Conservation (phyloP, 2,888 invertebrate genomes). For the Quadroppia sp. region DNA sequence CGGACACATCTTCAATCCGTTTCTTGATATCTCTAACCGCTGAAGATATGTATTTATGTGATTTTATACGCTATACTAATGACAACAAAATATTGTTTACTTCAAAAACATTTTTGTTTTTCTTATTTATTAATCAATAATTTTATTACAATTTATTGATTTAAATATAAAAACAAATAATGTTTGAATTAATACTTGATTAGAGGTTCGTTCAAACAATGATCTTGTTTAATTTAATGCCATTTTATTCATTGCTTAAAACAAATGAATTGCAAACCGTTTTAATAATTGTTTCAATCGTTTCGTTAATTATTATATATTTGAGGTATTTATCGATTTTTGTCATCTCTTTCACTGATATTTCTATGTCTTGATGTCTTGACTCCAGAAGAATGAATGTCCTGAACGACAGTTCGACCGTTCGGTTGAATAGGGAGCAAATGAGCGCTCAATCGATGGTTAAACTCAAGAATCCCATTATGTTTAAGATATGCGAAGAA, state of each 20-base stretch:
- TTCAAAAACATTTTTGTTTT: too few relatives aligned
- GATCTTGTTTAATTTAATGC: conserved; percentile 22
- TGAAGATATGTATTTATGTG: too few relatives aligned
- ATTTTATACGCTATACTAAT: too few relatives aligned
- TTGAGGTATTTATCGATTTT: not conserved
- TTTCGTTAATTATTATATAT: not conserved
- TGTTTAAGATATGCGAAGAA: conserved; percentile 34
- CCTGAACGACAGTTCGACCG: not conserved
- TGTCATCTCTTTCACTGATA: too few relatives aligned
- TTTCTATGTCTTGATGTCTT: not conserved
- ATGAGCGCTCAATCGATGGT: conserved; percentile 28
- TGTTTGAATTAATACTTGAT: too few relatives aligned
- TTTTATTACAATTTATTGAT: not conserved
- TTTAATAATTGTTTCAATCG: not conserved
- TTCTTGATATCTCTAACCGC: too few relatives aligned
- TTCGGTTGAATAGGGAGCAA: conserved; percentile 2
- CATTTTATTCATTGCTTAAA: conserved; percentile 1
- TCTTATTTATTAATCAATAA: too few relatives aligned
- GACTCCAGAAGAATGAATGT: conserved; percentile 7
- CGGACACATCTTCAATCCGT: too few relatives aligned
- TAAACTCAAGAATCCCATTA: conserved; percentile 36
- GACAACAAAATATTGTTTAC: not conserved
- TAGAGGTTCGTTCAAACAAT: not conserved
- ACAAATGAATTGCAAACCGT: conserved; percentile 1
- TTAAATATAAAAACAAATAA: not conserved